Evolutionary conservation across 2,113 vertebrate genomes (phyloP), one percentile per base, ranked within the genome.

Genomic region (Verasper variegatus): DNA sequence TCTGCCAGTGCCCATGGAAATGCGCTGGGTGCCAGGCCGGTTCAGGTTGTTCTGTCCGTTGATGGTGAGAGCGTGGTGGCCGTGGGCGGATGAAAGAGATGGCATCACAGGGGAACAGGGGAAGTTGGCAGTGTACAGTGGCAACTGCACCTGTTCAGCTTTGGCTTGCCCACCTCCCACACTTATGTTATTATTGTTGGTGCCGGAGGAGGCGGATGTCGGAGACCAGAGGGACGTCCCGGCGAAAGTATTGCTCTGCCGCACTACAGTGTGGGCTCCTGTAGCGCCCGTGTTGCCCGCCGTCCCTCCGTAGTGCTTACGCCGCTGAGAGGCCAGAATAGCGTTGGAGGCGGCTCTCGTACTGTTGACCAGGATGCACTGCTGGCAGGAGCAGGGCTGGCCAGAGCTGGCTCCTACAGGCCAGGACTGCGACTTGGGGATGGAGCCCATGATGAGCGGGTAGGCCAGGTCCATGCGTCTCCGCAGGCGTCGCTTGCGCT

Each of bases 391-490:
- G 85, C 97, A 99, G 47, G 97, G 96, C 0, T 95, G 96, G 31
- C 97, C 97, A 0, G 96, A 96, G 90, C 93, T 96, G 88, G 95
- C 68, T 0, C 98, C 98, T 87, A 99, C 97, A 0, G 98, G 98
- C 98, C 98, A 99, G 0, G 97, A 99, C 91, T 98, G 97, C 0
- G 98, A 99, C 69, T 98, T 98, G 79, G 98, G 98, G 91, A 99
- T 97, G 90, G 97, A 96, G 81, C 97, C 97, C 81, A 98, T 97
- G 76, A 97, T 98, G 63, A 99, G 97, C 0, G 98, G 98, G 68
- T 97, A 99, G 1, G 98, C 97, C 60, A 98, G 94, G 92, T 99
- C 98, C 96, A 99, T 97, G 80, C 98, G 97, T 3, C 97, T 93
- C 18, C 97, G 95, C 45, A 99, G 94, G 4, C 98, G 96, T 7